Base-by-base conservation (phyloP, 2,113 vertebrate genomes). In the Amia ocellicauda region DNA sequence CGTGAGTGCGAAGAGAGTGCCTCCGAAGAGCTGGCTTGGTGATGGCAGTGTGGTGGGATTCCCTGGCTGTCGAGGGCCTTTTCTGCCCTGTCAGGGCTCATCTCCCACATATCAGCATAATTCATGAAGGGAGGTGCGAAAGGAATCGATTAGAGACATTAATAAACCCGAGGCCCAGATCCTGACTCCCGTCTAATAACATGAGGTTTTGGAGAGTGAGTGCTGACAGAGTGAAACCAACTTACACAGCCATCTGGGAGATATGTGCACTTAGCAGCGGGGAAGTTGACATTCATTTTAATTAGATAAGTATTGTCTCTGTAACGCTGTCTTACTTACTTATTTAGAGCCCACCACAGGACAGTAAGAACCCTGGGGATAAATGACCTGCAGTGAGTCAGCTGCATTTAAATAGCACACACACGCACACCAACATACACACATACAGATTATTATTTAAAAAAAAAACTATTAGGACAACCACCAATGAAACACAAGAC, bases 271-370 rank as follows among this genome's bases (percentile, higher is more conserved):
- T 83, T 80, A 81, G 79, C 84, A 70, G 76, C 31, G 56, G 71
- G 60, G 72, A 74, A 74, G 74, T 73, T 87, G 87, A 84, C 86
- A 90, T 87, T 88, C 81, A 81, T 83, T 88, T 86, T 89, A 89
- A 90, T 89, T 88, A 87, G 81, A 75, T 59, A 72, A 74, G 79
- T 75, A 77, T 75, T 82, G 78, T 78, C 79, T 80, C 75, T 24
- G 57, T 8, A 29, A 36, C 64, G 64, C 43, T 51, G 77, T 73
- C 71, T 71, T 42, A 67, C 54, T 69, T 67, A 69, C 60, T 60
- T 29, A 59, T 47, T 75, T 62, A 59, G 53, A 42, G 42, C 54
- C 54, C 57, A 58, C 64, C 62, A 24, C 20, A 26, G 66, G 68
- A 40, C 40, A 66, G 42, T 62, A 63, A 68, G n/a, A 42, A 63